Evolutionary conservation across 2,113 vertebrate genomes (phyloP).

Genomic region (Gymnorhina tibicen): DNA sequence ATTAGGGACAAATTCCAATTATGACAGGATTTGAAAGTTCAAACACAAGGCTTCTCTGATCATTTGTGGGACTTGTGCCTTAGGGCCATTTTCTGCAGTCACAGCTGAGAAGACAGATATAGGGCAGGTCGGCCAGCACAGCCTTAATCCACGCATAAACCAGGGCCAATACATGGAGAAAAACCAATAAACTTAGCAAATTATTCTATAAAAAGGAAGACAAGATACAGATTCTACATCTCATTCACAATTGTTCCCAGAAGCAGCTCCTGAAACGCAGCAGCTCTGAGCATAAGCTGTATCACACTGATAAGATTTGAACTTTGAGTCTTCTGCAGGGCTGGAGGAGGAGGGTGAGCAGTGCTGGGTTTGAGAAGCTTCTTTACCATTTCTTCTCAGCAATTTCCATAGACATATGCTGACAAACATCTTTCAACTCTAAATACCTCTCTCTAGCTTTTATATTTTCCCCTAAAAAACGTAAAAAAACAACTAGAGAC

Average conservation of each 20-base stretch:
- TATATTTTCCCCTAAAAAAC: neutral
- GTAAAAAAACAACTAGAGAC: neutral
- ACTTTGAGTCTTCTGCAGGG: neutral
- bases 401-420: neutral
- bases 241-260: neutral
- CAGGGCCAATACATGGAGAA: neutral
- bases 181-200: neutral
- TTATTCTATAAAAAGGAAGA: neutral
- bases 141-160: neutral
- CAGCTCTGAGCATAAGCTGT: neutral
- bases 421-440: neutral
- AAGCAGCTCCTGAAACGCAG: neutral
- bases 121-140: neutral
- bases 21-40: neutral
- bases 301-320: neutral
- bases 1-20: neutral
- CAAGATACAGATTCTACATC: neutral
- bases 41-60: neutral
- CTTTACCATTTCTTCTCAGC: neutral
- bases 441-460: neutral
- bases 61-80: neutral
- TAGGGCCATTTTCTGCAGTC: neutral
- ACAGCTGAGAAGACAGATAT: neutral
- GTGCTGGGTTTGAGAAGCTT: neutral
- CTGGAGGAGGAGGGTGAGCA: neutral